Evolutionary conservation across 1,140 invertebrate genomes (phyloP).

Genomic region (Acarapis woodi): DNA sequence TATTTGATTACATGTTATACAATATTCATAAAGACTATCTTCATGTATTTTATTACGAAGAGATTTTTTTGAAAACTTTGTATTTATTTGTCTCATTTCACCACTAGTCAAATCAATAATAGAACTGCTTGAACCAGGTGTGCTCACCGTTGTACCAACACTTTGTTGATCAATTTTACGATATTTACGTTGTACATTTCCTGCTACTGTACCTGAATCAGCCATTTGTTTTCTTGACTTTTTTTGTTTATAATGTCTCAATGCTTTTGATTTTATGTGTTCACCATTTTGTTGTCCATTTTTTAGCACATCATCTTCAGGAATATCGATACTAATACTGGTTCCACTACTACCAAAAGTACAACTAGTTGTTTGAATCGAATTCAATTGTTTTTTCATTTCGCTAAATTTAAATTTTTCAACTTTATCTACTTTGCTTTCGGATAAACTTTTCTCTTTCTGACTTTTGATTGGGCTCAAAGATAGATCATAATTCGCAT

Average conservation of each 20-base stretch:
- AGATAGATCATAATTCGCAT: too few relatives aligned
- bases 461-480: not conserved
- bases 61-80: conserved; percentile 2
- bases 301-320: not conserved
- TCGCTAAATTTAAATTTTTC: conserved; percentile 1
- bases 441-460: not conserved
- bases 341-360: not conserved
- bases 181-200: not conserved
- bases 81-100: not conserved
- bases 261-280: not conserved
- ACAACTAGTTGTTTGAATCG: not conserved
- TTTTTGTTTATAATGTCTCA: not conserved
- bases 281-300: not conserved
- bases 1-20: conserved; percentile 21
- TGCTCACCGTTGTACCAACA: too few relatives aligned
- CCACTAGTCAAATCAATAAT: not conserved
- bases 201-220: not conserved
- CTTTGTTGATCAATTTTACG: conserved; percentile 2
- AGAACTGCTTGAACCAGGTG: too few relatives aligned
- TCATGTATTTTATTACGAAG: not conserved
- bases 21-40: conserved; percentile 15
- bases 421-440: not conserved
- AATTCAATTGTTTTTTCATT: not conserved
- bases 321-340: conserved; percentile 1
- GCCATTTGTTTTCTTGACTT: conserved; percentile 1